Percentiles rank a stretch among this genome's conserved stretches.
Evolutionary conservation across 2,113 vertebrate species (phyloP).

Genomic region (Vimba vimba): DNA sequence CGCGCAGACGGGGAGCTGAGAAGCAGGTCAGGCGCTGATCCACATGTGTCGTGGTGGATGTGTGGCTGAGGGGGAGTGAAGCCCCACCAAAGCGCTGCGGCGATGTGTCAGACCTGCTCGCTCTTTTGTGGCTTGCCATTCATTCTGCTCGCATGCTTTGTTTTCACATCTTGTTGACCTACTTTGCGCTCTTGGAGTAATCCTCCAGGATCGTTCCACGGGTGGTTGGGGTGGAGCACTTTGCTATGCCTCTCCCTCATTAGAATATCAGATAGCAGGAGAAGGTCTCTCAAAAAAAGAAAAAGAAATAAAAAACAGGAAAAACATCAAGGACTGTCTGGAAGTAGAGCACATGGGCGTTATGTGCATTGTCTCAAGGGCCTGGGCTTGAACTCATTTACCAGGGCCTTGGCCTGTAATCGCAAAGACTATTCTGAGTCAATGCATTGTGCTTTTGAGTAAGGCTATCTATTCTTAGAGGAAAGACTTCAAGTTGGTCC

Average conservation of each 20-base stretch:
- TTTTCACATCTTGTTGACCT: constrained; percentile 64
- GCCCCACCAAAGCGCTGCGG: constrained; percentile 40
- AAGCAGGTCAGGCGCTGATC: constrained; percentile 56
- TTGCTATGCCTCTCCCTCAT: constrained; percentile 53
- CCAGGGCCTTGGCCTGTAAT: constrained; percentile 51
- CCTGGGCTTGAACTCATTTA: constrained; percentile 56
- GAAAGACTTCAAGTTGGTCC: constrained; percentile 47
- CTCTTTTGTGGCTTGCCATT: constrained; percentile 51
- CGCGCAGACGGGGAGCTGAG: constrained; percentile 24
- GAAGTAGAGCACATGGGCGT: constrained; percentile 47
- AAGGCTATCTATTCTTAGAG: constrained; percentile 57
- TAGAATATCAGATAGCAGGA: constrained; percentile 61
- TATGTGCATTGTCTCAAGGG: constrained; percentile 46
- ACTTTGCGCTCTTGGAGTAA: constrained; percentile 65
- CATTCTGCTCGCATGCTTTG: constrained; percentile 58
- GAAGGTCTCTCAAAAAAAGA: constrained; percentile 1
- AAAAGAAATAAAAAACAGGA: background rate
- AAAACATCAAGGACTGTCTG: constrained; percentile 32
- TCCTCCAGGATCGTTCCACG: constrained; percentile 55
- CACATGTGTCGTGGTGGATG: constrained; percentile 46
- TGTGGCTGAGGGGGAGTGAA: constrained; percentile 47
- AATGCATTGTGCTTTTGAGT: constrained; percentile 50
- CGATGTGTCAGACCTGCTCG: constrained; percentile 47
- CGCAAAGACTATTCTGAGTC: constrained; percentile 43
- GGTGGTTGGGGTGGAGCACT: constrained; percentile 58